A percentile compares a stretch with the other conserved stretches of the same genome.
These are phyloP conservation scores for Caenorhabditis parvicauda DNA, from an alignment of 2,888 invertebrate genomes.

Conservation along the genomic window DNA sequence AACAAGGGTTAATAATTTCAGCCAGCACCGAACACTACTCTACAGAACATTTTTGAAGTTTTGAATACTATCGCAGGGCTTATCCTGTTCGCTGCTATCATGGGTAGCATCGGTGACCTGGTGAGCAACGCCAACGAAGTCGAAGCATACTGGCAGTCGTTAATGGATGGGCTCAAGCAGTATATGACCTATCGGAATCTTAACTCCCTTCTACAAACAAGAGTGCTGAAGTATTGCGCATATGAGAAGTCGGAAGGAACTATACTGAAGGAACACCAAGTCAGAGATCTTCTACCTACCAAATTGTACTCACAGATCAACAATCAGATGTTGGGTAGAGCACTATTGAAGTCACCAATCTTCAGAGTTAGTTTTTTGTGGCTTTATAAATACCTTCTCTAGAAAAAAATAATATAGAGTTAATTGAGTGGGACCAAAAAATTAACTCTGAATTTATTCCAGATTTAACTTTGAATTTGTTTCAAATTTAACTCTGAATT, in stretches of 20 bases:
- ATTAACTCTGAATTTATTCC: no score
- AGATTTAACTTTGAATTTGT: no score
- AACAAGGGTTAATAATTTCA: no score
- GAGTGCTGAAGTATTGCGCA: constrained; percentile 31
- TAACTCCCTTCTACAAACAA: constrained; percentile 12
- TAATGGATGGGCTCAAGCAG: constrained; percentile 42
- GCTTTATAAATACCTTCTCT: not conserved
- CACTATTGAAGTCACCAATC: constrained; percentile 12
- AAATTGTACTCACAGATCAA: constrained; percentile 23
- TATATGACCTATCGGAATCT: constrained; percentile 40
- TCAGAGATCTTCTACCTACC: constrained; percentile 22
- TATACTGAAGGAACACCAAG: constrained; percentile 27
- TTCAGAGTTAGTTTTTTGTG: constrained; percentile 12
- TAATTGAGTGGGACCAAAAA: no score
- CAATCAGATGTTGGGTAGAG: constrained; percentile 20
- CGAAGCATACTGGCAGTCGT: constrained; percentile 26
- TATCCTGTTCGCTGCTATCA: constrained; percentile 47
- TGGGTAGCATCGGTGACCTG: constrained; percentile 43
- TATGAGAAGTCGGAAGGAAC: constrained; percentile 29
- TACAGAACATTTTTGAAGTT: constrained; percentile 39
- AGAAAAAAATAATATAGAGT: no score
- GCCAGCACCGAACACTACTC: constrained; percentile 39
- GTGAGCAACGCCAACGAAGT: constrained; percentile 32
- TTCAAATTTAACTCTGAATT: not conserved
- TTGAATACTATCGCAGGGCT: constrained; percentile 43